A percentile compares a stretch with the other conserved stretches of the same genome.
phyloP scores from a whole-genome alignment of 2,113 vertebrate species.

The Lasiurus cinereus region DNA sequence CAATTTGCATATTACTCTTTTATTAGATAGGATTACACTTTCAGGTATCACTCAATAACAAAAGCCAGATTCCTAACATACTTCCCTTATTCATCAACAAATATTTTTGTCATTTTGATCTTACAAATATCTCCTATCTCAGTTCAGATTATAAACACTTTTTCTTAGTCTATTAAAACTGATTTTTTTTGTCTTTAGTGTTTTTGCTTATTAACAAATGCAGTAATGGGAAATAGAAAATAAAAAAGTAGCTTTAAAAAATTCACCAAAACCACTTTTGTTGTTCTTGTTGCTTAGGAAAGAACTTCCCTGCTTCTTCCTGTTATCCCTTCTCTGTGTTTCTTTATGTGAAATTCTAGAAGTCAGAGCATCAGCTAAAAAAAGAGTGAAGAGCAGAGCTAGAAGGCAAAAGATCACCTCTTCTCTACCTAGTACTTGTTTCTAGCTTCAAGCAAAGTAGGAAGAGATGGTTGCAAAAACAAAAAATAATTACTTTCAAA shows the following conservation, averaged over 20 bases:
- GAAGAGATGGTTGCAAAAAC: not conserved
- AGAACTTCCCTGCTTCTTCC: not conserved
- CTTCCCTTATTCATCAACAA: not conserved
- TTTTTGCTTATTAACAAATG: not conserved
- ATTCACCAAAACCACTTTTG: not conserved
- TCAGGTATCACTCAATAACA: not conserved
- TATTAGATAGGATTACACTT: not conserved
- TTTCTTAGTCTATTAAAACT: not conserved
- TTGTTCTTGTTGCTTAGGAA: not conserved
- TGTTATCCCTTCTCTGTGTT: not conserved
- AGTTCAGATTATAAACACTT: not conserved
- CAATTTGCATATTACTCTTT: too few species aligned
- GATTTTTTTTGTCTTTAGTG: not conserved
- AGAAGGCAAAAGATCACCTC: not conserved
- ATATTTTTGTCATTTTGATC: not conserved
- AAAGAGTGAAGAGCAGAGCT: too few species aligned
- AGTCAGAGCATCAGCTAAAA: not conserved
- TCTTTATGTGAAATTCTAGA: not conserved
- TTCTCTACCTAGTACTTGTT: accelerated
- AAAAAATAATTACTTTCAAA: not conserved
- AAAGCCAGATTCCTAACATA: not conserved
- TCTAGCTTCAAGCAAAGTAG: not conserved
- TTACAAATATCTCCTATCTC: not conserved
- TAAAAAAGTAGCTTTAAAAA: not conserved
- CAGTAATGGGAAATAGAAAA: not conserved